Conservation (phyloP, 1,140 invertebrate genomes). For the Lordiphosa stackelbergi region DNA sequence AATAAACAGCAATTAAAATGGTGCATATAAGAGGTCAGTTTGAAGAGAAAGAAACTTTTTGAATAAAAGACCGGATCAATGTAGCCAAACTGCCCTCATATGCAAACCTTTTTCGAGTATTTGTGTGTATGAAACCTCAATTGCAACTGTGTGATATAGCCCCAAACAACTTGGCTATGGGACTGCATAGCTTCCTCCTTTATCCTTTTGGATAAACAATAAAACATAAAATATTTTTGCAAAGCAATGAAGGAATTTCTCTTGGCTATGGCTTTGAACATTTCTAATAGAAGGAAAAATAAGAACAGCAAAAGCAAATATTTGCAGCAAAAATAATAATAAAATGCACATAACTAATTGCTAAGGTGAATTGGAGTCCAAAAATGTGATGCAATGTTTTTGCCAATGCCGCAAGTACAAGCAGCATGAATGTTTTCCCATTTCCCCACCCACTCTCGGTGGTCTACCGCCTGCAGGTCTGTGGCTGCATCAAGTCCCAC, state of each 20-base stretch:
- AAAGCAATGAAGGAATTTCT: slow-evolving; percentile 22
- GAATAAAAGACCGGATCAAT: no score
- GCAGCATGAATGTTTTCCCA: slow-evolving; percentile 25
- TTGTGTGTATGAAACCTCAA: slow-evolving; percentile 2
- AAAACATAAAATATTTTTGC: slow-evolving; percentile 31
- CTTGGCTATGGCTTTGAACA: slow-evolving; percentile 10
- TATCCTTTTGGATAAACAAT: slow-evolving; percentile 41
- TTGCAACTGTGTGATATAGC: slow-evolving; percentile 16
- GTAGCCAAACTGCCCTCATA: no score
- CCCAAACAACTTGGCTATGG: slow-evolving; percentile 8
- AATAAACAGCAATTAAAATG: slow-evolving; percentile 45
- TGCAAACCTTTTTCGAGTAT: not conserved
- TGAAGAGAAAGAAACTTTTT: no score
- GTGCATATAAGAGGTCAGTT: not conserved
- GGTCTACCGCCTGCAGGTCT: slow-evolving; percentile 17
- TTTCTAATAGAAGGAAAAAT: slow-evolving; percentile 8
- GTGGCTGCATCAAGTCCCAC: slow-evolving; percentile 33
- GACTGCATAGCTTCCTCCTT: slow-evolving; percentile 28
- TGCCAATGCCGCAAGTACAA: slow-evolving; percentile 37
- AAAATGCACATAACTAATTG: slow-evolving; percentile 38
- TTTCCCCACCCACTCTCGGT: slow-evolving; percentile 7
- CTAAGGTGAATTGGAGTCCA: slow-evolving; percentile 7
- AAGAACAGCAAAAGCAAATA: slow-evolving; percentile 5
- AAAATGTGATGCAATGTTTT: slow-evolving; percentile 19
- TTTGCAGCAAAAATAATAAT: slow-evolving; percentile 9